Conservation (phyloP, 2,797 vertebrate species). For the Anabas testudineus region DNA sequence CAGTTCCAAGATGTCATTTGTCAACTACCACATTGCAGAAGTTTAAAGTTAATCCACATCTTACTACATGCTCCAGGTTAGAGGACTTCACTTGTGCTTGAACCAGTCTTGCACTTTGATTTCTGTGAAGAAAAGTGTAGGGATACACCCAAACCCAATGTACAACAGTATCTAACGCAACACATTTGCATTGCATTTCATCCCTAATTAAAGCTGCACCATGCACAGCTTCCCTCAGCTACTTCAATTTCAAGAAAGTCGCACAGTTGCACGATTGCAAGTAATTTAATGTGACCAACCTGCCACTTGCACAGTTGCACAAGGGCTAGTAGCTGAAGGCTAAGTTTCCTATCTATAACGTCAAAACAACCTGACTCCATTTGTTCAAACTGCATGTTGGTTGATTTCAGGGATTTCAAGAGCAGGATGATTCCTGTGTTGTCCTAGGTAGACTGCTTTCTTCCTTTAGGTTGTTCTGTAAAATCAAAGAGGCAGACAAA, state of each 20-base stretch:
- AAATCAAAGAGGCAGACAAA: conserved; percentile 79
- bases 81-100: conserved; percentile 74
- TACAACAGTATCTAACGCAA: conserved; percentile 59
- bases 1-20: conserved; percentile 79
- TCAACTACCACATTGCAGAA: conserved; percentile 71
- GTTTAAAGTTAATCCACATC: conserved; percentile 65
- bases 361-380: conserved; percentile 65
- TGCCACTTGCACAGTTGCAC: conserved; percentile 82
- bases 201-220: conserved; percentile 74
- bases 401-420: conserved; percentile 59
- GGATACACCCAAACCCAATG: conserved; percentile 72
- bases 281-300: conserved; percentile 37
- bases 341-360: conserved; percentile 19
- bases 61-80: conserved; percentile 81
- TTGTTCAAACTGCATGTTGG: conserved; percentile 68
- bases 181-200: conserved; percentile 76
- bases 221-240: conserved; percentile 80
- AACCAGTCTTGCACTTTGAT: conserved; percentile 71
- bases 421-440: conserved; percentile 71
- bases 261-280: conserved; percentile 75
- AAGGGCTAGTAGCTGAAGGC: conserved; percentile 74
- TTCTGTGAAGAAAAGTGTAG: conserved; percentile 84
- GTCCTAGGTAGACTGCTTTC: conserved; percentile 76
- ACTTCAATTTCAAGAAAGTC: conserved; percentile 48
- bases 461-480: conserved; percentile 82